Conservation (phyloP, 2,797 vertebrate genomes). For the Pipistrellus nathusii region DNA sequence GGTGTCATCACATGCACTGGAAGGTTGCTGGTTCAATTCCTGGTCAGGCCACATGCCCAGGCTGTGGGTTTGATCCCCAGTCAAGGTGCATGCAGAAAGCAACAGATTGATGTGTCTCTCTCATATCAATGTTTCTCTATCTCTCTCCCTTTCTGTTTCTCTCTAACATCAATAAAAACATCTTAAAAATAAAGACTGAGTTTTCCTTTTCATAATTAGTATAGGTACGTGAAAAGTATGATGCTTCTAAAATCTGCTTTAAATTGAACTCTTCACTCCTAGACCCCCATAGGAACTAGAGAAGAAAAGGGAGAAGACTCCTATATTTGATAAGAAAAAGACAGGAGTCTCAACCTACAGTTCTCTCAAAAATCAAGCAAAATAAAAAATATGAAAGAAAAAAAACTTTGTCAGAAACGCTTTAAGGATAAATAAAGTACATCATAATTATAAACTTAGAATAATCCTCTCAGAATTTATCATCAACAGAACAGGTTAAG, state of each 20-base stretch:
- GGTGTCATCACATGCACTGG: background rate
- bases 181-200: background rate
- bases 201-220: slow-evolving; percentile 10
- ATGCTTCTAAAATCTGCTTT: slow-evolving; percentile 16
- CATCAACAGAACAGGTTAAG: background rate
- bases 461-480: slow-evolving; percentile 13
- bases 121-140: background rate
- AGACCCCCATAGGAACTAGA: background rate
- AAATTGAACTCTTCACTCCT: slow-evolving; percentile 32
- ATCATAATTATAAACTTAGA: slow-evolving; percentile 5
- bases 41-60: background rate
- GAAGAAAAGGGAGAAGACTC: background rate
- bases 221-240: background rate
- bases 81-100: background rate
- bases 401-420: slow-evolving; percentile 10
- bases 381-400: slow-evolving; percentile 16
- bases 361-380: slow-evolving; percentile 45
- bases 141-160: background rate
- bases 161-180: background rate
- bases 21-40: background rate
- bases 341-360: background rate
- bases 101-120: background rate
- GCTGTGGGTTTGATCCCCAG: background rate
- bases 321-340: background rate
- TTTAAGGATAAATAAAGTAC: slow-evolving; percentile 27